phyloP scores from a whole-genome alignment of 2,888 invertebrate species.

The Campoplex nolae region DNA sequence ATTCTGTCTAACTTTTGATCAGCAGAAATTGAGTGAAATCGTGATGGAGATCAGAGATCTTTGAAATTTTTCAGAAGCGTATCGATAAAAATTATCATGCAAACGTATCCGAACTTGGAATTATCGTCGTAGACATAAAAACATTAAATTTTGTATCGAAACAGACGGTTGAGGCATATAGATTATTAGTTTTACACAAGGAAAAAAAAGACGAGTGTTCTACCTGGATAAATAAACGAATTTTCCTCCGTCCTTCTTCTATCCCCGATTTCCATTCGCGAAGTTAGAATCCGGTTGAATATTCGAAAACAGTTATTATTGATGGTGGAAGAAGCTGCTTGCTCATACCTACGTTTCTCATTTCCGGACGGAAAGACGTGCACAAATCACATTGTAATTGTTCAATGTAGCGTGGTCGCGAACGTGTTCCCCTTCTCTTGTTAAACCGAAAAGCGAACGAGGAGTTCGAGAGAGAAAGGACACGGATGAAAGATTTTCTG shows the following conservation, averaged over 20 bases:
- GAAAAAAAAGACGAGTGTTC: background rate
- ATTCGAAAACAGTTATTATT: slow-evolving; percentile 74
- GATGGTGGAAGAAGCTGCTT: slow-evolving; percentile 73
- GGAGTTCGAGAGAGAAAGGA: slow-evolving; percentile 51
- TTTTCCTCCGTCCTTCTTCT: background rate
- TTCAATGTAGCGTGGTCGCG: slow-evolving; percentile 77
- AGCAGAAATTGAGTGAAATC: background rate
- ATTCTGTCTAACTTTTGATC: too few species aligned
- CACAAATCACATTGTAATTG: slow-evolving; percentile 78
- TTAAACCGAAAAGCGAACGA: slow-evolving; percentile 69
- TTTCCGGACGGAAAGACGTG: slow-evolving; percentile 76
- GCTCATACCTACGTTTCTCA: slow-evolving; percentile 77
- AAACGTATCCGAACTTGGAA: too few species aligned
- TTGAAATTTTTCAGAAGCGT: background rate
- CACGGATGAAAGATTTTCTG: slow-evolving; percentile 48
- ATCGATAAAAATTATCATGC: background rate
- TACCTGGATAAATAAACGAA: slow-evolving; percentile 52
- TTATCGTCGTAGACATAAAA: background rate
- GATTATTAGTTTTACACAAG: background rate
- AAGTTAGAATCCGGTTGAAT: slow-evolving; percentile 35
- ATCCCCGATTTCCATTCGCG: background rate
- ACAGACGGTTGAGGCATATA: background rate
- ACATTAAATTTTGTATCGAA: background rate
- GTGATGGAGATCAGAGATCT: background rate
- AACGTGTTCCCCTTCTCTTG: slow-evolving; percentile 45